Base-by-base conservation (phyloP, 2,797 vertebrate species). In the Scarus forsteni region DNA sequence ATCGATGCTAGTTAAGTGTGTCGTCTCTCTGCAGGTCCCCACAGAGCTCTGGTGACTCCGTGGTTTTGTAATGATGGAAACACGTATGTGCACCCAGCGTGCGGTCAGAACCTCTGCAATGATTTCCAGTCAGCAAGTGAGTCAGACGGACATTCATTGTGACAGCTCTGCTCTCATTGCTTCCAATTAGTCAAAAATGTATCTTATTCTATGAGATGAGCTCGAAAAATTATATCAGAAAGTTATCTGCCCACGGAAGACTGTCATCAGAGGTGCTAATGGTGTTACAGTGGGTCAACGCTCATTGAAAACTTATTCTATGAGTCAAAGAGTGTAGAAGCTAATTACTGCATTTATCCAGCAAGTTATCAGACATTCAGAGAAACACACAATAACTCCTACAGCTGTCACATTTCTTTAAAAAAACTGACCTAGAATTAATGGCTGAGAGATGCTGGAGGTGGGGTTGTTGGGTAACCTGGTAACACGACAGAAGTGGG, bases 1-100 rank as follows among this genome's bases (percentile, higher is more conserved):
- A 60, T 75, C 10, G 69, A 78, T 36, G 75, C 71, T 71, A 71
- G 88, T 84, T 79, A 75, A 81, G 70, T 64, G 83, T 58, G 80
- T 80, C 49, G 39, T 46, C 73, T 87, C 77, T 49, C 71, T 15
- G 53, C 46, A 34, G 66, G 64, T 44, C 38, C 34, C 73, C 34
- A 5, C 40, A 8, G 43, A 72, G 69, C 67, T 46, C 51, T 36
- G 54, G 61, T 52, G 80, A 67, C 51, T 72, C 58, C 46, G 69
- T 19, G 66, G 60, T 68, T 67, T 55, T 35, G 75, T 75, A 73
- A 81, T 63, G 71, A 77, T 45, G 48, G 60, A 34, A 58, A 75
- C 66, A 56, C 61, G 56, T 49, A 61, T 66, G 60, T 52, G 67
- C 50, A 43, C 50, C 0, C 50, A 11, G 55, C 14, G 51, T 38